Base-by-base conservation (phyloP, 2,113 vertebrate species). In the Halcyon senegalensis region DNA sequence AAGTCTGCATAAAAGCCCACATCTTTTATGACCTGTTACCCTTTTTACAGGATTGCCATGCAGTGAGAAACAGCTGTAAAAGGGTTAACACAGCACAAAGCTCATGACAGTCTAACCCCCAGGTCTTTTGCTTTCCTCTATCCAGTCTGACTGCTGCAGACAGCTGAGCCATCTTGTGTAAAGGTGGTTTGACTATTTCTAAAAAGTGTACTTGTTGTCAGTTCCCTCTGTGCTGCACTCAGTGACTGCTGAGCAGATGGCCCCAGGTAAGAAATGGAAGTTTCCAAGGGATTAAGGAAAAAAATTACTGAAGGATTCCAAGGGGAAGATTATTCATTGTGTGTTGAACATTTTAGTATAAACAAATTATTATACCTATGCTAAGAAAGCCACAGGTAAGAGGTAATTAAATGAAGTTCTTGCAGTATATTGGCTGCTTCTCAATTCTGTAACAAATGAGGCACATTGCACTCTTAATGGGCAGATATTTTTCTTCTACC, bases 201-300 rank as follows among this genome's bases (percentile, higher is more conserved):
- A 8, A 64, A 74, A 39, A 1, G 0, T 78, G 9, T 50, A 7
- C n/a, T 5, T 63, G 2, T 7, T 64, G 31, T 41, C 23, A 43
- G 11, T 2, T 78, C 2, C 5, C 0, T 1, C 0, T 27, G 6
- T n/a, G 43, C 43, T 58, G 39, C 15, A 84, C 13, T 4, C 62
- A 9, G 23, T 13, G 35, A n/a, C 9, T 48, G 35, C 33, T 39
- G 44, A 80, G 18, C 28, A 7, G 33, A 5, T 53, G 41, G 19
- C 8, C 23, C 10, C 11, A 53, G 59, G 76, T 39, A 70, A 18
- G 1, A 53, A 67, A 44, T 2, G 18, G 2, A 64, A n/a, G 1
- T 41, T 70, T 92, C 51, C 5, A 19, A 67, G 13, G 60, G 51
- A 84, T 77, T 89, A 87, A 74, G 31, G 7, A 7, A 28, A 68